Evolutionary conservation across 2,888 invertebrate species (phyloP).

Genomic region (Meloe dianella): DNA sequence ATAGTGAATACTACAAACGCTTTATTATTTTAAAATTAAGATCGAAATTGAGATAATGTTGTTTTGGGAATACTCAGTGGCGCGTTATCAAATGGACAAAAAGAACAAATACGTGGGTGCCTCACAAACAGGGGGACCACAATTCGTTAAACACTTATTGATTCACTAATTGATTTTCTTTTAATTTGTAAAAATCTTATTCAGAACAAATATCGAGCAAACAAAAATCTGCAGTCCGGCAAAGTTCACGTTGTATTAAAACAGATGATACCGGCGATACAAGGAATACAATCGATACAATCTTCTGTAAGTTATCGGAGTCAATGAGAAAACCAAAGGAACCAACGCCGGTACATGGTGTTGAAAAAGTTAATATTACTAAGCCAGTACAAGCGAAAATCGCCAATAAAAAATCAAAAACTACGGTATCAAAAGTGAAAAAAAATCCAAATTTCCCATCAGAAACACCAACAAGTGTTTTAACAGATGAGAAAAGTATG

Average conservation of each 20-base stretch:
- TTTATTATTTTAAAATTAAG: too few relatives aligned
- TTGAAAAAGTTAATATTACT: background rate
- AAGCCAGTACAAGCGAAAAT: background rate
- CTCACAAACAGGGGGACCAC: too few relatives aligned
- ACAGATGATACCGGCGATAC: background rate
- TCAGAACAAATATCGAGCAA: background rate
- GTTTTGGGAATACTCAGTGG: too few relatives aligned
- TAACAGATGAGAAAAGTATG: background rate
- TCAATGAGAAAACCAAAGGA: background rate
- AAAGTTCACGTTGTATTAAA: background rate
- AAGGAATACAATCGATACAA: background rate
- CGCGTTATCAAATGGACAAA: too few relatives aligned
- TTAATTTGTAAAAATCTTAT: too few relatives aligned
- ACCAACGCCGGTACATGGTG: background rate
- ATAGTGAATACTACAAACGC: too few relatives aligned
- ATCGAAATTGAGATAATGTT: too few relatives aligned
- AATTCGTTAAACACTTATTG: too few relatives aligned
- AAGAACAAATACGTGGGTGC: too few relatives aligned
- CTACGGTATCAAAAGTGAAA: background rate
- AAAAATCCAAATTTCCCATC: background rate
- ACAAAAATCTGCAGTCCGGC: background rate
- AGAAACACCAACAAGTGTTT: background rate
- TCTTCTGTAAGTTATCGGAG: background rate
- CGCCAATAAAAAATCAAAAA: background rate
- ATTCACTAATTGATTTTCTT: too few relatives aligned